These are phyloP conservation scores for Lepus europaeus DNA, from an alignment of 2,113 vertebrate genomes.

Conservation along the genomic window DNA sequence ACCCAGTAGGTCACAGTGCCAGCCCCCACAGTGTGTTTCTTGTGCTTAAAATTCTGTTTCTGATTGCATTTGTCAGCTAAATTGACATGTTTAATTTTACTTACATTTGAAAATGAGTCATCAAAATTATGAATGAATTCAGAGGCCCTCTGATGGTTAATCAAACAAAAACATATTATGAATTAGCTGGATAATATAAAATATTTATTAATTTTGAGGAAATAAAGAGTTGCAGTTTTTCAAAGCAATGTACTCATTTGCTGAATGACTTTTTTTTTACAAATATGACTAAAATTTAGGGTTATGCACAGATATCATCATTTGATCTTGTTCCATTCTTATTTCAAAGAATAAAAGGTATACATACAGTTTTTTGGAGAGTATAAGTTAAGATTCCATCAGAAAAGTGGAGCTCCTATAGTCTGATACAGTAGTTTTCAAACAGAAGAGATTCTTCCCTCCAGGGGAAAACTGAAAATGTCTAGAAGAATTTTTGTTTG, in stretches of 20 bases:
- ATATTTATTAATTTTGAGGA: neutral
- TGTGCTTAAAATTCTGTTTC: constrained; percentile 6
- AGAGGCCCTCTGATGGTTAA: neutral
- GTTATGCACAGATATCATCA: neutral
- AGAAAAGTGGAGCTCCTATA: neutral
- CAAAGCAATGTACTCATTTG: neutral
- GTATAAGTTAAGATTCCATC: neutral
- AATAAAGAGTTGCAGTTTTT: neutral
- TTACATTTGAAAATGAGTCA: neutral
- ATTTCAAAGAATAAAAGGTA: neutral
- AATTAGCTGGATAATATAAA: neutral
- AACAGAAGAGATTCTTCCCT: neutral
- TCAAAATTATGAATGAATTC: constrained; percentile 36
- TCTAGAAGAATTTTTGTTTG: constrained; percentile 8
- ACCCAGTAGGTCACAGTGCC: too few relatives aligned
- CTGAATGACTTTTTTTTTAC: constrained; percentile 16
- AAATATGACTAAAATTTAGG: neutral
- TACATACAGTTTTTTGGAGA: neutral
- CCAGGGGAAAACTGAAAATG: neutral
- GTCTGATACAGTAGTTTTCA: neutral
- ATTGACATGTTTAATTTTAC: neutral
- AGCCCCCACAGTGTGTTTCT: neutral
- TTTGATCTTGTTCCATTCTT: neutral
- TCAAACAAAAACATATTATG: constrained; percentile 34
- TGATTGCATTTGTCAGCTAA: neutral